Conservation (phyloP, 2,797 vertebrate species). For the Pangasius mekongensis region DNA sequence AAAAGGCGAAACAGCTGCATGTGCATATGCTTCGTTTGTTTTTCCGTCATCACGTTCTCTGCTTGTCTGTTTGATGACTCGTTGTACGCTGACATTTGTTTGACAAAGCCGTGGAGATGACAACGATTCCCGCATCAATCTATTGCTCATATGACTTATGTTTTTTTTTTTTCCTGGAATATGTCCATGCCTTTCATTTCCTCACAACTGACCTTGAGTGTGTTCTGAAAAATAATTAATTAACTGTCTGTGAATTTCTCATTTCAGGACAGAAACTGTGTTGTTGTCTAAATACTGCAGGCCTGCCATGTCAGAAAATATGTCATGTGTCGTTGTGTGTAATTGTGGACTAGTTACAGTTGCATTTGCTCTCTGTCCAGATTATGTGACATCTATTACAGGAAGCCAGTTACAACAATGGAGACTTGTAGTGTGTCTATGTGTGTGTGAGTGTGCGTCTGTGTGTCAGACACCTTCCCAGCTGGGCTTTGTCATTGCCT, state of each 20-base stretch:
- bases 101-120: conserved; percentile 9
- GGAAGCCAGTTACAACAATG: not conserved
- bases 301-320: not conserved
- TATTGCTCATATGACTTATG: not conserved
- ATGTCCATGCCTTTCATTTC: conserved; percentile 9
- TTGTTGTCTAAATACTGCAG: not conserved
- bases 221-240: not conserved
- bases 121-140: conserved; percentile 13
- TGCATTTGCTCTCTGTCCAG: conserved; percentile 6
- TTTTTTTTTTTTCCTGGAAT: not conserved
- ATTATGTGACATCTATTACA: conserved; percentile 7
- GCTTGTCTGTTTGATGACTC: conserved; percentile 36
- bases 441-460: not conserved
- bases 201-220: not conserved
- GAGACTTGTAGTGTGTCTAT: not conserved
- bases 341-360: conserved; percentile 13
- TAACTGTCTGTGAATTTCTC: not conserved
- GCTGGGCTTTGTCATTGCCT: conserved; percentile 34
- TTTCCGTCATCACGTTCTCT: conserved; percentile 5
- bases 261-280: not conserved
- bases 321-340: not conserved
- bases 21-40: conserved; percentile 29
- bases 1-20: conserved; percentile 26
- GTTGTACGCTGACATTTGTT: conserved; percentile 13
- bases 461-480: not conserved